Evolutionary conservation across 2,797 vertebrate genomes (phyloP).

Genomic region (Syngnathus acus): DNA sequence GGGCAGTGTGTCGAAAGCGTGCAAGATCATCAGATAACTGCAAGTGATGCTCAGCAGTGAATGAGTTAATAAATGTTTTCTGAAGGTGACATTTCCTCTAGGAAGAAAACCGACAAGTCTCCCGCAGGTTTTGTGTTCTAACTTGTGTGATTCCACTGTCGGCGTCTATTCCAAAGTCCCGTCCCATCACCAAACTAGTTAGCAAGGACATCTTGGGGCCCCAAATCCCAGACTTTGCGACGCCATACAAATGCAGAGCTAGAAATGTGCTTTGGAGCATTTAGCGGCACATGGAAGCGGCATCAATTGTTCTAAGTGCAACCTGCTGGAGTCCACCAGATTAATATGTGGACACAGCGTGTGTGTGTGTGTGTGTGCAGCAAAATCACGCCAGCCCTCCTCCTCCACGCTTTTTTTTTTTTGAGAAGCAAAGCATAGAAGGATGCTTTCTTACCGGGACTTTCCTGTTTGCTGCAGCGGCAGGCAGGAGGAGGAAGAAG

Average conservation of each 20-base stretch:
- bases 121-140: background rate
- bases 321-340: constrained; percentile 1
- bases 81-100: background rate
- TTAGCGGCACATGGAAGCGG: background rate
- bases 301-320: background rate
- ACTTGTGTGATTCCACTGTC: no score
- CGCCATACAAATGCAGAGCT: background rate
- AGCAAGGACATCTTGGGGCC: background rate
- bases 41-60: background rate
- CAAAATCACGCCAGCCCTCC: background rate
- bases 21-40: no score
- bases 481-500: constrained; percentile 33
- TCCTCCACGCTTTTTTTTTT: background rate
- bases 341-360: background rate
- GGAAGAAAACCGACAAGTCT: background rate
- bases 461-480: constrained; percentile 70
- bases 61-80: background rate
- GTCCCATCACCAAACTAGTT: background rate
- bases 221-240: background rate
- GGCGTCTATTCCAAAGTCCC: no score
- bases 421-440: background rate
- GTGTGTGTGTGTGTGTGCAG: background rate
- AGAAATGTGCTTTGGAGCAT: background rate
- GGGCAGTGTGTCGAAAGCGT: no score
- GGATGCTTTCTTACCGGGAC: constrained; percentile 60